Evolutionary conservation across 2,888 invertebrate genomes (phyloP).

Genomic region (Eupsilia transversa): DNA sequence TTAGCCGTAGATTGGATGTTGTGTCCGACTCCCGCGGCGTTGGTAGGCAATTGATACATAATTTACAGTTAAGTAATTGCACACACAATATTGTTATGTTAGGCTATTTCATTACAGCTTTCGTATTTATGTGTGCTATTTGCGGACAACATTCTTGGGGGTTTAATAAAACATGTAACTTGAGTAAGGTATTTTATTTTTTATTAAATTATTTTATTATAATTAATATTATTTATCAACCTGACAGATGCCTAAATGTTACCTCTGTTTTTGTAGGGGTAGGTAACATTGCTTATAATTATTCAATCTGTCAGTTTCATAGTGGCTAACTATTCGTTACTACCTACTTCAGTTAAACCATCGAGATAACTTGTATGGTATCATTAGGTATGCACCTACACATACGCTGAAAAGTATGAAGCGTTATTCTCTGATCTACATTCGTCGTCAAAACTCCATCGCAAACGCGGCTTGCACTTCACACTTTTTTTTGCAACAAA

Average conservation of each 20-base stretch:
- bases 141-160: slow-evolving; percentile 12
- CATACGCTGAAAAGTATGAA: background rate
- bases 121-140: background rate
- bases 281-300: background rate
- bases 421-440: background rate
- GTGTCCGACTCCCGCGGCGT: slow-evolving; percentile 31
- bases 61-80: slow-evolving; percentile 36
- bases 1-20: slow-evolving; percentile 29
- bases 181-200: background rate
- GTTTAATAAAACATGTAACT: background rate
- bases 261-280: background rate
- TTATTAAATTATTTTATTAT: no score
- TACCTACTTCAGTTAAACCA: background rate
- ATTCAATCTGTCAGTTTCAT: background rate
- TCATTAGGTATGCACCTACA: background rate
- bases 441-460: background rate
- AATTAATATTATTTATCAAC: background rate
- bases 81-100: slow-evolving; percentile 25
- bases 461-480: background rate
- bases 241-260: background rate
- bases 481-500: background rate
- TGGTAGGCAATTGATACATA: slow-evolving; percentile 22
- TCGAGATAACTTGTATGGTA: background rate
- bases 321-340: background rate
- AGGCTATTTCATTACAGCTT: slow-evolving; percentile 26